Conservation (phyloP, 2,113 vertebrate species). For the Trochalopteron elliotii region DNA sequence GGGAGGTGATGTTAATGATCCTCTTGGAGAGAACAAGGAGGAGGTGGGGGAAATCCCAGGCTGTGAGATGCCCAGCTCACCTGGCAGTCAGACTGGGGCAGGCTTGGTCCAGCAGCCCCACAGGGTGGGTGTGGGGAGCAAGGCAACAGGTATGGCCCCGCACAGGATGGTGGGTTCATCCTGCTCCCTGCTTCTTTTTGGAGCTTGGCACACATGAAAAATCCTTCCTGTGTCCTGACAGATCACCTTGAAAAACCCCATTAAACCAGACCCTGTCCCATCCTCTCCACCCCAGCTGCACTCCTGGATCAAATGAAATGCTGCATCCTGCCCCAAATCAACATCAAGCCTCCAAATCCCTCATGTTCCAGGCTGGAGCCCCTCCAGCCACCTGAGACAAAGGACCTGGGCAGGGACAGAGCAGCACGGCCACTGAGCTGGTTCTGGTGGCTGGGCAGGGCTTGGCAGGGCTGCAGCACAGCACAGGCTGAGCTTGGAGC, state of each 20-base stretch:
- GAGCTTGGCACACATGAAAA: neutral
- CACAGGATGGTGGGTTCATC: accelerated
- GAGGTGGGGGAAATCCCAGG: neutral
- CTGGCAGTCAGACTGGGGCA: accelerated
- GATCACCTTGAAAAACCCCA: accelerated
- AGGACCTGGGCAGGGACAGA: neutral
- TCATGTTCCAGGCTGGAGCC: neutral
- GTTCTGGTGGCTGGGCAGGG: neutral
- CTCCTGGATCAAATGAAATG: neutral
- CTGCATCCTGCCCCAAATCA: neutral
- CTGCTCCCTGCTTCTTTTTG: neutral
- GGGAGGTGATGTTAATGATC: neutral
- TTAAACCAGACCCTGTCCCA: neutral
- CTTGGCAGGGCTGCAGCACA: neutral
- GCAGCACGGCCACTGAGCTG: accelerated
- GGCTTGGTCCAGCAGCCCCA: accelerated
- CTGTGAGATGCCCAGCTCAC: accelerated
- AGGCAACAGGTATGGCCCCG: neutral
- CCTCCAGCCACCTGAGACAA: neutral
- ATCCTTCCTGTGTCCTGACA: accelerated
- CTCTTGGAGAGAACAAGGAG: neutral
- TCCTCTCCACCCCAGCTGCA: neutral
- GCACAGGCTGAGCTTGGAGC: neutral
- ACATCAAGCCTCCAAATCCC: neutral
- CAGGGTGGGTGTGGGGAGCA: accelerated